Percentiles rank a stretch among this genome's conserved stretches.
These are phyloP conservation scores for Troilus luridus DNA, from an alignment of 2,888 invertebrate genomes.

Conservation along the genomic window DNA sequence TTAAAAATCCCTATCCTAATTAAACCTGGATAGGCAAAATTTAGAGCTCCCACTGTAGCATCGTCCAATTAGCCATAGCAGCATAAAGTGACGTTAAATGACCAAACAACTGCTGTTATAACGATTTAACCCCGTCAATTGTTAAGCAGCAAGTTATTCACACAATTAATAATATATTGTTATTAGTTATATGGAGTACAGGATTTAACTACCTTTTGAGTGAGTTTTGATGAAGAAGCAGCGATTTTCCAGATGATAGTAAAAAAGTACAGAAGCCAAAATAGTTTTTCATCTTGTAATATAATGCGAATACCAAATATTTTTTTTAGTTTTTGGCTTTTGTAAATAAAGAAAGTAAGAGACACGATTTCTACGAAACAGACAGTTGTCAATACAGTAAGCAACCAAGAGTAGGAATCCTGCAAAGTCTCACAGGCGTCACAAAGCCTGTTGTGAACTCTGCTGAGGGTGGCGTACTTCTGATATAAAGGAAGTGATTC, in stretches of 20 bases:
- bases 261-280: not conserved
- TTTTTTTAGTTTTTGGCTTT: not conserved
- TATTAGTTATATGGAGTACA: too few relatives aligned
- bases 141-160: too few relatives aligned
- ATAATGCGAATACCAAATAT: not conserved
- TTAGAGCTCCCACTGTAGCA: too few relatives aligned
- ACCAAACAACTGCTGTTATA: too few relatives aligned
- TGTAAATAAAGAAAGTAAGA: not conserved
- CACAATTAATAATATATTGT: too few relatives aligned
- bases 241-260: not conserved
- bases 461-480: not conserved
- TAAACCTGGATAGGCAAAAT: too few relatives aligned
- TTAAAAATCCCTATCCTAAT: too few relatives aligned
- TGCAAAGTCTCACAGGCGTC: not conserved
- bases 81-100: too few relatives aligned
- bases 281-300: not conserved
- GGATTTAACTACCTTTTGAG: not conserved
- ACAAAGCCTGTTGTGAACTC: not conserved
- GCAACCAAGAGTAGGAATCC: not conserved
- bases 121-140: too few relatives aligned
- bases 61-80: too few relatives aligned
- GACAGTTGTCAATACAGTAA: not conserved
- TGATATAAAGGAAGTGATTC: not conserved
- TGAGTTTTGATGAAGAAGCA: not conserved
- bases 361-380: not conserved